phyloP scores from a whole-genome alignment of 2,797 vertebrate species.

The Remorina albescens region DNA sequence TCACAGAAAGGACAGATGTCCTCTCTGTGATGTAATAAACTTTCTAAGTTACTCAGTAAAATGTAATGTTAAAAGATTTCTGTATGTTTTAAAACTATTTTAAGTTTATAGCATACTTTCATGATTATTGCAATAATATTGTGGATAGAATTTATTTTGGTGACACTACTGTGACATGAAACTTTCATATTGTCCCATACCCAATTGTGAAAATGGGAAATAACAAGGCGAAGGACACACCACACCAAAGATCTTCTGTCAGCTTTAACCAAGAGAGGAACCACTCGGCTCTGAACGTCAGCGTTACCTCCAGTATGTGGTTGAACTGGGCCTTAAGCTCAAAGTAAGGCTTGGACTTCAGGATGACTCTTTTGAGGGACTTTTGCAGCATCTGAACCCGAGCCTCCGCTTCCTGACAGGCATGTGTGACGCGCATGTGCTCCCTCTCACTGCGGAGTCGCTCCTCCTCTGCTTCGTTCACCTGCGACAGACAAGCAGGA shows the following conservation, averaged over 20 bases:
- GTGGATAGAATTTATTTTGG: too few relatives aligned
- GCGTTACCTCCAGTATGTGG: slow-evolving; percentile 91
- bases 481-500: slow-evolving; percentile 74
- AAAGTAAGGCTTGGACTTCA: slow-evolving; percentile 95
- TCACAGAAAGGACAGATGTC: too few relatives aligned
- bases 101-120: too few relatives aligned
- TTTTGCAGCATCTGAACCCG: slow-evolving; percentile 93
- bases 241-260: not conserved
- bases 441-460: slow-evolving; percentile 92
- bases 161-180: too few relatives aligned
- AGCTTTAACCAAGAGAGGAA: not conserved
- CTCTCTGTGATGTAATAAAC: too few relatives aligned
- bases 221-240: not conserved
- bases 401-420: slow-evolving; percentile 93
- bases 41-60: too few relatives aligned
- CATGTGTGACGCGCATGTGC: slow-evolving; percentile 92
- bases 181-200: too few relatives aligned
- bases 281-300: not conserved
- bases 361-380: slow-evolving; percentile 90
- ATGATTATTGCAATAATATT: too few relatives aligned
- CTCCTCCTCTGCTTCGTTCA: slow-evolving; percentile 95
- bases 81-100: too few relatives aligned
- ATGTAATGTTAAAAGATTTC: too few relatives aligned
- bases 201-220: not conserved
- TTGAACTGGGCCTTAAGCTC: slow-evolving; percentile 96